A percentile compares a stretch with the other conserved stretches of the same genome.
phyloP scores from a whole-genome alignment of 2,888 invertebrate species.

The Cancer borealis region DNA sequence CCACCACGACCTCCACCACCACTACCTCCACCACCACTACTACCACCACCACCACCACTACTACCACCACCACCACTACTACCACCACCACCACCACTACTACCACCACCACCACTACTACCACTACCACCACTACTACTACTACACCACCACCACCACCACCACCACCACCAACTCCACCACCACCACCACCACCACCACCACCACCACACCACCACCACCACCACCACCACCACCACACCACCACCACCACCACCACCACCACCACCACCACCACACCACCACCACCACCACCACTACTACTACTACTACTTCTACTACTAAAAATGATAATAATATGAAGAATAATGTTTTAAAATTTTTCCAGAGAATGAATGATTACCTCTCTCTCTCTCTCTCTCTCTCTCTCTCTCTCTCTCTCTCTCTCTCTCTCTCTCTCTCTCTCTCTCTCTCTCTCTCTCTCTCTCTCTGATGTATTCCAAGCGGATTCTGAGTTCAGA shows the following conservation, averaged over 20 bases:
- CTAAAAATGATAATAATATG: not conserved
- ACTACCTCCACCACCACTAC: not conserved
- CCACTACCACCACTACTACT: not conserved
- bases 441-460: conserved; percentile 24
- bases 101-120: not conserved
- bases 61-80: not conserved
- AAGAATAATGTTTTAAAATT: not conserved
- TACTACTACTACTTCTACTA: too few species aligned
- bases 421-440: conserved; percentile 40
- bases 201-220: not conserved
- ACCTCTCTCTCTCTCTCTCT: conserved; percentile 33
- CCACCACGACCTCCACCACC: not conserved
- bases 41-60: not conserved
- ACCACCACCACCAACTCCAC: not conserved
- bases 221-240: not conserved
- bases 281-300: too few species aligned
- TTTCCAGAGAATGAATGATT: not conserved
- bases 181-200: not conserved
- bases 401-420: conserved; percentile 40
- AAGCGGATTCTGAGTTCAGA: not conserved
- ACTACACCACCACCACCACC: not conserved
- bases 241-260: not conserved
- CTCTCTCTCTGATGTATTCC: not conserved
- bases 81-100: conserved; percentile 22
- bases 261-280: not conserved